phyloP scores from a whole-genome alignment of 2,888 invertebrate genomes.

The Peribatodes rhomboidaria region DNA sequence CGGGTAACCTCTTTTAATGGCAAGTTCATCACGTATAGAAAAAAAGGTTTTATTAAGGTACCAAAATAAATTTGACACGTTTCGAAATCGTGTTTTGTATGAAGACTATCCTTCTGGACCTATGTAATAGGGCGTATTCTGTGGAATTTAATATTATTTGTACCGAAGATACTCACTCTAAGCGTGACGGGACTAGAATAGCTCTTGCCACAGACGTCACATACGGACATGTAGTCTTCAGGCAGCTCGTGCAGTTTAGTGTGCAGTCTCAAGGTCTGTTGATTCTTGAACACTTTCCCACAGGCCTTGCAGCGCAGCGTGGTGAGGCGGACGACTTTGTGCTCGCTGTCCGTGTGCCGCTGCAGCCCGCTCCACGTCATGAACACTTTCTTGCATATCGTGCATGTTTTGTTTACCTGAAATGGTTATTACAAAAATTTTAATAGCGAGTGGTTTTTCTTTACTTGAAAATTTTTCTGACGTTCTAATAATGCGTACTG shows the following conservation, averaged over 20 bases:
- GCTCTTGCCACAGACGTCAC: slow-evolving; percentile 77
- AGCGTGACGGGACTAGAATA: slow-evolving; percentile 65
- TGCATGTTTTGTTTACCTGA: slow-evolving; percentile 62
- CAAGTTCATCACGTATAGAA: too few relatives aligned
- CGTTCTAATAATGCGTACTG: too few relatives aligned
- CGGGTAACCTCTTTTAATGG: too few relatives aligned
- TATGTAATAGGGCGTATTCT: too few relatives aligned
- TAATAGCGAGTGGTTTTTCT: not conserved
- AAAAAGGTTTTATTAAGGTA: too few relatives aligned
- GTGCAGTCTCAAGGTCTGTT: slow-evolving; percentile 70
- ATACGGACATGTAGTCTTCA: slow-evolving; percentile 62
- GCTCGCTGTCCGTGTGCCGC: slow-evolving; percentile 70
- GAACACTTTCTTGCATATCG: slow-evolving; percentile 73
- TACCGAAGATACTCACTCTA: slow-evolving; percentile 56
- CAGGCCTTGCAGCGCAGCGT: slow-evolving; percentile 70
- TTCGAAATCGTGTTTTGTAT: too few relatives aligned
- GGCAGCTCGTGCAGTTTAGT: slow-evolving; percentile 66
- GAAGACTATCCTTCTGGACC: too few relatives aligned
- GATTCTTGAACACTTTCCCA: slow-evolving; percentile 72
- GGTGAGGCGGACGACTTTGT: slow-evolving; percentile 62
- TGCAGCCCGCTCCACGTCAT: slow-evolving; percentile 71
- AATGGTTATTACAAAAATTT: not conserved
- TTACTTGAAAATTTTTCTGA: too few relatives aligned
- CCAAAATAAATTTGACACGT: too few relatives aligned
- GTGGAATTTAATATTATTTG: too few relatives aligned